Conservation (phyloP, 2,888 invertebrate species). For the Didymodactylos carnosus region DNA sequence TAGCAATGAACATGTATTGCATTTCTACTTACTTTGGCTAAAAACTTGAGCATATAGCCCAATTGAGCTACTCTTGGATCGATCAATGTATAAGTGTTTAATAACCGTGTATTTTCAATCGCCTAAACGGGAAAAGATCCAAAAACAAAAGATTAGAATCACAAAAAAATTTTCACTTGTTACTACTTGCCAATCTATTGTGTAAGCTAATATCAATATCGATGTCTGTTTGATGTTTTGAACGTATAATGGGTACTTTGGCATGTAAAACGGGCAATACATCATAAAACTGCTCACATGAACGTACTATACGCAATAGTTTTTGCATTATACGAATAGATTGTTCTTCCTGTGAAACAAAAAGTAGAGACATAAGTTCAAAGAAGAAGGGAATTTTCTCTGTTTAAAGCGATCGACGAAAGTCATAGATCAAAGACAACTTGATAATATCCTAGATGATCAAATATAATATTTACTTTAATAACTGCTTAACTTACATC, state of each 20-base stretch:
- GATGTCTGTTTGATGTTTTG: conserved; percentile 33
- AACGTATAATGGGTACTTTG: conserved; percentile 46
- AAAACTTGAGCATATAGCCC: conserved; percentile 40
- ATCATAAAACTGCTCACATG: conserved; percentile 26
- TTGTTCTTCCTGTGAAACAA: conserved; percentile 4
- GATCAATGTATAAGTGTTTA: conserved; percentile 38
- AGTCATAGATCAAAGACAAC: too few relatives aligned
- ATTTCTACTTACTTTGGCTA: conserved; percentile 37
- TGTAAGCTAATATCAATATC: conserved; percentile 45
- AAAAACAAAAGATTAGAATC: neutral
- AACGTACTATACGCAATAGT: conserved; percentile 32
- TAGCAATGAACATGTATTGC: neutral
- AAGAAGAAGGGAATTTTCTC: neutral
- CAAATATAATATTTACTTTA: neutral
- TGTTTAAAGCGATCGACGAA: neutral
- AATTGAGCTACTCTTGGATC: conserved; percentile 37
- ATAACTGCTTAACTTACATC: neutral
- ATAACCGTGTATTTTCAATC: conserved; percentile 39
- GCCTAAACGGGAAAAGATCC: conserved; percentile 29
- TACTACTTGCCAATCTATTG: too few relatives aligned
- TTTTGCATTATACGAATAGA: conserved; percentile 19
- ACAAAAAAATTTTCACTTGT: conserved; percentile 28
- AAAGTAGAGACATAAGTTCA: neutral
- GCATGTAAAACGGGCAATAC: conserved; percentile 40
- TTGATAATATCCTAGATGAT: too few relatives aligned